Evolutionary conservation across 2,888 invertebrate species (phyloP), one percentile per base, ranked within the genome.

Genomic region (Torymus auratus): DNA sequence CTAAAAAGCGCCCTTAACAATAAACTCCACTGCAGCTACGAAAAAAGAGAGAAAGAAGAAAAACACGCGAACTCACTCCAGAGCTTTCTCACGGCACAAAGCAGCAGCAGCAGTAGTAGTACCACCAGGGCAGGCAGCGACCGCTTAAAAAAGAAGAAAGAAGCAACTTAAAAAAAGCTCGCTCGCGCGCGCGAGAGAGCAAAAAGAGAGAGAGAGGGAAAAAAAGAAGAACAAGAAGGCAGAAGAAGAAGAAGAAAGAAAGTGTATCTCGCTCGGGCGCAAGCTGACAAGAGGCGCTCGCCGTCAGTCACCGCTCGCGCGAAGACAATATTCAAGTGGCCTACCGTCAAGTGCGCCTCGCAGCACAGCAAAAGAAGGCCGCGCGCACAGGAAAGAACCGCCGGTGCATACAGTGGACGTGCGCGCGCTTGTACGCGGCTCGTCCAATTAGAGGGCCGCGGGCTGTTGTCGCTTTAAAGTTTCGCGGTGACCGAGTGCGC

Each of bases 261-360:
- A 71, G 64, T 74, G 64, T 74, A 41, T 13, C 41, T 41, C 10
- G 55, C 53, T 55, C 14, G 71, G 65, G 68, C 76, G 73, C 65
- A 28, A 28, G 28, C 28, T 28, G 28, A 28, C 28, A 28, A 28
- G 28, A 58, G 80, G 64, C 64, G 60, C 80, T 81, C 70, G 58
- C 62, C 52, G 77, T 77, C 70, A 71, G 77, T 77, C 77, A 77
- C 13, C 58, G 28, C 56, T 50, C 20, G 50, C 58, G 41, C 11
- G 52, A 55, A 76, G 76, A 70, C 76, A 76, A 69, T 70, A 69
- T 76, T 64, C 62, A 70, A 76, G 76, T 52, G 56, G 61, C 56
- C 77, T 62, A n/a, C 50, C 12, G 11, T 60, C 23, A 28, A 28
- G 28, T 28, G 7, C 28, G 28, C 28, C 28, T 28, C 28, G 5